Evolutionary conservation across 2,113 vertebrate genomes (phyloP).

Genomic region (Phyllostomus discolor): DNA sequence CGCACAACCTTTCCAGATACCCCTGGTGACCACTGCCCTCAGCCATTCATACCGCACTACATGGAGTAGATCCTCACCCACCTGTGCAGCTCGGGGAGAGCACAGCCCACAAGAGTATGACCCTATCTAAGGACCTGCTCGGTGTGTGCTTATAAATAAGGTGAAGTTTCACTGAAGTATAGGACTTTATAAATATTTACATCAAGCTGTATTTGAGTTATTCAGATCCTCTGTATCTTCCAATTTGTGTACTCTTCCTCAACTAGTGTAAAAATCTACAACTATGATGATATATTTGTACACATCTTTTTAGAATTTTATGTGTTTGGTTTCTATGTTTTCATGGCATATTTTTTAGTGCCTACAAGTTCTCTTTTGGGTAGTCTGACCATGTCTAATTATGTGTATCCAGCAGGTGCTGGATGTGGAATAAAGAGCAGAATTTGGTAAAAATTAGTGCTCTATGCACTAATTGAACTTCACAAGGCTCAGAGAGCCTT

Average conservation of each 20-base stretch:
- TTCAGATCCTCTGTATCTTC: not conserved
- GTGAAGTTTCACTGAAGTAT: not conserved
- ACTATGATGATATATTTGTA: not conserved
- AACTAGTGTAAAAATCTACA: not conserved
- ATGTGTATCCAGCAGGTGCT: not conserved
- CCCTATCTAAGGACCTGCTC: not conserved
- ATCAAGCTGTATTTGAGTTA: not conserved
- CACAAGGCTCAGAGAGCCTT: not conserved
- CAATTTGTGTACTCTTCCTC: not conserved
- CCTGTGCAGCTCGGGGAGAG: not conserved
- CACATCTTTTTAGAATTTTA: not conserved
- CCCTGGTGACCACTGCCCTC: too few relatives aligned
- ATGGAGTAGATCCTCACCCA: not conserved
- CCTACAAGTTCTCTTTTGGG: not conserved
- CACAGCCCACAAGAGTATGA: not conserved
- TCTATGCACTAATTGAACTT: not conserved
- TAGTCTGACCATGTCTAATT: not conserved
- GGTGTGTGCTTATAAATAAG: not conserved
- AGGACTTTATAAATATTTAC: not conserved
- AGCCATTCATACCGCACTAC: not conserved
- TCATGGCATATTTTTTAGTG: not conserved
- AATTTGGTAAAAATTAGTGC: not conserved
- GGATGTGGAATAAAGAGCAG: not conserved
- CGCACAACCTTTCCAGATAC: not conserved
- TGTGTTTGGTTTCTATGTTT: not conserved